Conservation (phyloP, 2,888 invertebrate species). For the Chirona hameri region DNA sequence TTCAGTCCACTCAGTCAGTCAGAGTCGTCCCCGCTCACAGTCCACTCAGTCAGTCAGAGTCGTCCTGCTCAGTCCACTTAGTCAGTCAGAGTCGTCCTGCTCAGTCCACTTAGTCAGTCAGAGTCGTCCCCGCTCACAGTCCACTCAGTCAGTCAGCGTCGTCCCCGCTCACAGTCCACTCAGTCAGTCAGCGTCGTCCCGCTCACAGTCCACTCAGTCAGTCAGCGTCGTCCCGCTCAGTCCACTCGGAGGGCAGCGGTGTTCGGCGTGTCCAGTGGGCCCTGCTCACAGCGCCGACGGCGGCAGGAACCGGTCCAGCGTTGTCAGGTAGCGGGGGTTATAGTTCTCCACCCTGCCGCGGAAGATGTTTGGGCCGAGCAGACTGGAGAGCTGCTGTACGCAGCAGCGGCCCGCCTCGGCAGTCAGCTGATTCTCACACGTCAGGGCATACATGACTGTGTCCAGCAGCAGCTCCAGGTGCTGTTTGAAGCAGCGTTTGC, state of each 20-base stretch:
- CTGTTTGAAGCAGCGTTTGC: slow-evolving; percentile 53
- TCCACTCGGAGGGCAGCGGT: not conserved
- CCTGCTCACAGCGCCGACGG: not conserved
- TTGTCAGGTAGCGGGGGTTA: slow-evolving; percentile 44
- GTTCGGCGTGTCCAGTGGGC: not conserved
- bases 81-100: too few relatives aligned
- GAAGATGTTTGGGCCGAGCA: slow-evolving; percentile 53
- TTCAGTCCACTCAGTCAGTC: too few relatives aligned
- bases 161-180: too few relatives aligned
- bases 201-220: too few relatives aligned
- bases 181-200: too few relatives aligned
- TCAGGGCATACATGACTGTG: slow-evolving; percentile 52
- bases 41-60: too few relatives aligned
- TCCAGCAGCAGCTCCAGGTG: slow-evolving; percentile 52
- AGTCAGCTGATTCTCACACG: slow-evolving; percentile 53
- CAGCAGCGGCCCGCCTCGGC: slow-evolving; percentile 52
- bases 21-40: too few relatives aligned
- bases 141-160: too few relatives aligned
- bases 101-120: too few relatives aligned
- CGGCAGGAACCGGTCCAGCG: not conserved
- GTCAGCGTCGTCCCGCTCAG: too few relatives aligned
- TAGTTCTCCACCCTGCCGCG: slow-evolving; percentile 52
- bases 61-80: too few relatives aligned
- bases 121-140: too few relatives aligned
- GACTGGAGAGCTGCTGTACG: slow-evolving; percentile 48